Percentiles rank a stretch among this genome's conserved stretches.
These are phyloP conservation scores for Acanthosepion pharaonis DNA, from an alignment of 2,888 invertebrate genomes.

Conservation along the genomic window DNA sequence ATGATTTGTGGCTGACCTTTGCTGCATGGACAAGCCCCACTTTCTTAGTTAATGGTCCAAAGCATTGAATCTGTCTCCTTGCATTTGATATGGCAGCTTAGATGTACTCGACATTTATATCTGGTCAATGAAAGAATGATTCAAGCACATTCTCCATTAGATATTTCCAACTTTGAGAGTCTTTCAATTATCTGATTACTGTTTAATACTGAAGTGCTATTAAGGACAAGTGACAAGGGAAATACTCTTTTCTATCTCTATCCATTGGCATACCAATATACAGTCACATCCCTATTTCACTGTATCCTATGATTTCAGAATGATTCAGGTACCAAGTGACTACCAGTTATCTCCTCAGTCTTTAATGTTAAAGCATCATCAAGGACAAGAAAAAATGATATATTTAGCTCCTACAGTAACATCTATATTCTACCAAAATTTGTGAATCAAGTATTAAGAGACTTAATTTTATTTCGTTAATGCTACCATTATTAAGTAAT, in stretches of 20 bases:
- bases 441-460: background rate
- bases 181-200: background rate
- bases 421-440: background rate
- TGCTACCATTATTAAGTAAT: background rate
- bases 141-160: background rate
- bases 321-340: background rate
- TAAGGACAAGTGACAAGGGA: background rate
- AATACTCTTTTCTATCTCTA: background rate
- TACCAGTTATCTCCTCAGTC: background rate
- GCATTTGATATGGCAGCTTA: conserved; percentile 18
- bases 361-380: background rate
- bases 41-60: background rate
- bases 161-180: background rate
- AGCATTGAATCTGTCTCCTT: background rate
- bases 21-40: background rate
- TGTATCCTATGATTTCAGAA: background rate
- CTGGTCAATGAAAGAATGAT: background rate
- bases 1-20: background rate
- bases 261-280: background rate
- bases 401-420: background rate
- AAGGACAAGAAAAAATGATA: background rate
- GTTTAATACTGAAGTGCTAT: background rate
- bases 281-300: background rate
- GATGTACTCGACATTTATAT: background rate
- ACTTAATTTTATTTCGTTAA: background rate